phyloP scores from a whole-genome alignment of 2,888 invertebrate genomes.

The Eupsilia transversa region DNA sequence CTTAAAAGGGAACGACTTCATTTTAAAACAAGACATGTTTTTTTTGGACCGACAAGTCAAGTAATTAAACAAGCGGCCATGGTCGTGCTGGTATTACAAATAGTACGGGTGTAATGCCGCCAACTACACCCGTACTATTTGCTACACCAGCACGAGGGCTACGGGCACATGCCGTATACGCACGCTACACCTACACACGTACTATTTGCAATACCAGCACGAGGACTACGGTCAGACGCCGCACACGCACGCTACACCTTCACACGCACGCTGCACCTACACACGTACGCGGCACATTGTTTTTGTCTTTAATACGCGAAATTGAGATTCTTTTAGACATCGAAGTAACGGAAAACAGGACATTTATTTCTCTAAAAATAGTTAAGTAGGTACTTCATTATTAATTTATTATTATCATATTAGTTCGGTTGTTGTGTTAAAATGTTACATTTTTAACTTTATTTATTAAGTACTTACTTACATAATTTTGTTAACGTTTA shows the following conservation, averaged over 20 bases:
- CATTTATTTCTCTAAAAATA: slow-evolving; percentile 38
- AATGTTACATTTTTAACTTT: slow-evolving; percentile 2
- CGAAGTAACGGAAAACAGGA: slow-evolving; percentile 45
- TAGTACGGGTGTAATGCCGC: no score
- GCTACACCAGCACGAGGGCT: no score
- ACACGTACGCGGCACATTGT: slow-evolving; percentile 9
- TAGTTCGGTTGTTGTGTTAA: slow-evolving; percentile 1
- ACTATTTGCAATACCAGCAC: background rate
- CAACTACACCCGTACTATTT: no score
- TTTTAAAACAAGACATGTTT: slow-evolving; percentile 78
- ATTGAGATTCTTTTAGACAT: slow-evolving; percentile 22
- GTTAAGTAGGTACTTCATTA: slow-evolving; percentile 17
- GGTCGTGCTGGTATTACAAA: no score
- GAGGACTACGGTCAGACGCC: background rate
- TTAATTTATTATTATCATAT: slow-evolving; percentile 6
- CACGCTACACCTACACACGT: background rate
- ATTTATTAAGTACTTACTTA: background rate
- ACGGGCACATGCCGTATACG: no score
- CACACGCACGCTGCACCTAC: slow-evolving; percentile 6
- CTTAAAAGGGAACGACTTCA: slow-evolving; percentile 83
- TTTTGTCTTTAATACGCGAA: slow-evolving; percentile 48
- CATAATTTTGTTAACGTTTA: slow-evolving; percentile 5
- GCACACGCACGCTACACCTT: background rate
- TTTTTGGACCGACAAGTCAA: slow-evolving; percentile 77
- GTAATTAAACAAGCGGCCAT: slow-evolving; percentile 34